Conservation (phyloP, 2,113 vertebrate species). For the Lamprologus callipterus region DNA sequence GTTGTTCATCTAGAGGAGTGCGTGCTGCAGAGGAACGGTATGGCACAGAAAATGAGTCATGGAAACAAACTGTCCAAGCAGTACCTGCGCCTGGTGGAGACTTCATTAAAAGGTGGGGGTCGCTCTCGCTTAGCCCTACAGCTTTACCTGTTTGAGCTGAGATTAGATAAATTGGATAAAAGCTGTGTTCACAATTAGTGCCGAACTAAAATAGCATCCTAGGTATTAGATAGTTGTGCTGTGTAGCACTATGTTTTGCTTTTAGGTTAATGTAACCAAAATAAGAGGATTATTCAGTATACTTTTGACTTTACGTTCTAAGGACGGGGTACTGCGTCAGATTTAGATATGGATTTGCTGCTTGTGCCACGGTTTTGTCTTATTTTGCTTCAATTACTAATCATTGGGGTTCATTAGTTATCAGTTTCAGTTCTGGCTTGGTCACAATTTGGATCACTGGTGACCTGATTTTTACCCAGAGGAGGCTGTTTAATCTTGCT, state of each 20-base stretch:
- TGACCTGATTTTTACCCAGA: neutral
- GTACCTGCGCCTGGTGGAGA: constrained; percentile 93
- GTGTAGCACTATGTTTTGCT: neutral
- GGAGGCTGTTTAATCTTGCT: neutral
- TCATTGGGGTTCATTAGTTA: neutral
- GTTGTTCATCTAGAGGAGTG: constrained; percentile 92
- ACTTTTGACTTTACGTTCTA: neutral
- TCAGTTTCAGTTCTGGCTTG: neutral
- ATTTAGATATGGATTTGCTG: neutral
- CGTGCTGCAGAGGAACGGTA: constrained; percentile 85
- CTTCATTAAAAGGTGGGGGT: constrained; percentile 82
- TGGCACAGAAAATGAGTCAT: constrained; percentile 91
- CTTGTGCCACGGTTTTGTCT: neutral
- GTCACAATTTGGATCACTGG: neutral
- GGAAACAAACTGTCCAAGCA: constrained; percentile 85
- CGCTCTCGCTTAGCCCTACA: neutral
- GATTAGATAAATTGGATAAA: neutral
- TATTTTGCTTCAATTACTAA: neutral
- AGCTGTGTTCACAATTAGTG: neutral
- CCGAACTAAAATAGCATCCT: neutral
- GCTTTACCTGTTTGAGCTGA: neutral
- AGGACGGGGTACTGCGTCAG: neutral
- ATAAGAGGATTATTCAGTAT: neutral
- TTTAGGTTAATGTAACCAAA: neutral
- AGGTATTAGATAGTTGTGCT: neutral